Conservation (phyloP, 2,888 invertebrate genomes). For the Geophilus truncorum region DNA sequence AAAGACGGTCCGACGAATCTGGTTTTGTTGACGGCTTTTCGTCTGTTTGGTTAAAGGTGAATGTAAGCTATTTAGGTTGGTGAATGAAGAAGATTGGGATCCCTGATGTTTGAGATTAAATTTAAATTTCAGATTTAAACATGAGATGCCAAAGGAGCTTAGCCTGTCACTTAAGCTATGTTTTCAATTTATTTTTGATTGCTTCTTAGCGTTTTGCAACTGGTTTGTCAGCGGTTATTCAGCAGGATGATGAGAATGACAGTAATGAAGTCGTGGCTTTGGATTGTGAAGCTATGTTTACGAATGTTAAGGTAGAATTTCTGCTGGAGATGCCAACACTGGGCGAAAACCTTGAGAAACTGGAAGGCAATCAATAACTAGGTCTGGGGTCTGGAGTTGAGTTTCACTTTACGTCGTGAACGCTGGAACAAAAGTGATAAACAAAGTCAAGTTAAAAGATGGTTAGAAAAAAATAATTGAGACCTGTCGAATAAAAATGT, state of each 20-base stretch:
- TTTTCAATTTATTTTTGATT: neutral
- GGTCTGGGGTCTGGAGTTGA: no score
- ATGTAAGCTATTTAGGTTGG: neutral
- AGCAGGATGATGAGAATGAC: neutral
- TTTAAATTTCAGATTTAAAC: neutral
- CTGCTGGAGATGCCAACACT: no score
- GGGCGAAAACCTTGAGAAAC: no score
- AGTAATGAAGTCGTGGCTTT: neutral
- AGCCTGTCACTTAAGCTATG: neutral
- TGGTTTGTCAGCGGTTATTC: neutral
- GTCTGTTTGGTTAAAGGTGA: neutral
- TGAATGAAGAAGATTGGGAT: neutral
- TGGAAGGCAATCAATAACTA: no score
- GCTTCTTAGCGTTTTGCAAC: neutral
- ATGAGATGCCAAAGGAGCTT: neutral
- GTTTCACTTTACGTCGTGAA: no score
- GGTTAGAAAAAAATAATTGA: no score
- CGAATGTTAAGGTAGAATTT: no score
- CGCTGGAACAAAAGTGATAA: no score
- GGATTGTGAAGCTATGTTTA: neutral
- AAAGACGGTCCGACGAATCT: no score
- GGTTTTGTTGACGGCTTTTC: no score
- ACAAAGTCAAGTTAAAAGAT: no score
- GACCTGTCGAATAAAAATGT: no score
- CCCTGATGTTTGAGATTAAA: neutral